Conservation (phyloP, 2,113 vertebrate species). For the Myrmecobius fasciatus region DNA sequence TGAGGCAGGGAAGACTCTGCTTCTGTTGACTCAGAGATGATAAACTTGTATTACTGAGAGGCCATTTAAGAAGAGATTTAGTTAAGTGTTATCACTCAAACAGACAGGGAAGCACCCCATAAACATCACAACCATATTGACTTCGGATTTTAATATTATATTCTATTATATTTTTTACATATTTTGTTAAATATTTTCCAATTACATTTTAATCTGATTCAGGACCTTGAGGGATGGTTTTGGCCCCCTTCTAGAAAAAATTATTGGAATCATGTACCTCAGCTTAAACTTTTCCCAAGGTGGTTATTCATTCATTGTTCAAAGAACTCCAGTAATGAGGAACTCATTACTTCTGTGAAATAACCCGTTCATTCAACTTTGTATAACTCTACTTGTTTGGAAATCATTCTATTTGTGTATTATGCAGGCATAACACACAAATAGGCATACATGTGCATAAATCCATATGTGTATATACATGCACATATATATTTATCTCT, state of each 20-base stretch:
- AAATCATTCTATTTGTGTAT: not conserved
- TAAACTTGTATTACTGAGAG: not conserved
- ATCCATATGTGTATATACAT: too few species aligned
- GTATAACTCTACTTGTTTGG: not conserved
- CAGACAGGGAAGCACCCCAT: not conserved
- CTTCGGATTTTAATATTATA: not conserved
- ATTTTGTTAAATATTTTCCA: not conserved
- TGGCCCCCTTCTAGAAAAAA: not conserved
- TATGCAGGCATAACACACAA: too few species aligned
- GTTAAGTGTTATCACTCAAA: not conserved
- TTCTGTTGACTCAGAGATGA: not conserved
- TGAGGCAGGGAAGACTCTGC: not conserved
- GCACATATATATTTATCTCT: too few species aligned
- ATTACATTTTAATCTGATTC: not conserved
- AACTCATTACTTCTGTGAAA: not conserved
- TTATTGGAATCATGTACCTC: not conserved
- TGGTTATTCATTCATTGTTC: not conserved
- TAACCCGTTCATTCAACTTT: not conserved
- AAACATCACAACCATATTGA: not conserved
- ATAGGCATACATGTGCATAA: too few species aligned
- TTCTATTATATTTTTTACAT: not conserved
- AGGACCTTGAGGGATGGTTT: not conserved
- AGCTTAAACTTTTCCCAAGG: not conserved
- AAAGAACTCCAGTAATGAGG: not conserved
- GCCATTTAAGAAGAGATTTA: not conserved